Percentiles rank a stretch among this genome's conserved stretches.
Conservation (phyloP, 1,140 invertebrate genomes). For the Papilio dardanus region DNA sequence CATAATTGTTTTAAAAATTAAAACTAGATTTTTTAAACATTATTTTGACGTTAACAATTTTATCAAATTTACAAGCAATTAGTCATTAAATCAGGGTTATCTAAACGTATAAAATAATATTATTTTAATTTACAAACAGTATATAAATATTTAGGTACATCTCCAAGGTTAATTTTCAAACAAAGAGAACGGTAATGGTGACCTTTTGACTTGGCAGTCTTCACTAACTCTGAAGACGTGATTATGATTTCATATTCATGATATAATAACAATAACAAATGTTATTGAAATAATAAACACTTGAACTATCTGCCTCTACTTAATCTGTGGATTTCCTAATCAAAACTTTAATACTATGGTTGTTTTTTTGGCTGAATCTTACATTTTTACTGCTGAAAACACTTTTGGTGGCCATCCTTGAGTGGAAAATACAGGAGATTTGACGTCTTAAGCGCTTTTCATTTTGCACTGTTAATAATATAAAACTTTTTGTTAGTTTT, state of each 20-base stretch:
- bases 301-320: neutral
- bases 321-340: neutral
- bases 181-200: neutral
- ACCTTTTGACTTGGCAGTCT: neutral
- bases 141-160: neutral
- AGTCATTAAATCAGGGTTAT: neutral
- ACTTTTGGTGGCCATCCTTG: too few relatives aligned
- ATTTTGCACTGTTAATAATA: too few relatives aligned
- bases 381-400: too few relatives aligned
- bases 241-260: neutral
- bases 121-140: neutral
- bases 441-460: too few relatives aligned
- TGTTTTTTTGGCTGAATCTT: too few relatives aligned
- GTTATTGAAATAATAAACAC: neutral
- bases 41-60: neutral
- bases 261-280: neutral
- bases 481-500: too few relatives aligned
- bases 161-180: neutral
- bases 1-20: neutral
- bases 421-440: neutral
- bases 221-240: neutral
- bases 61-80: neutral
- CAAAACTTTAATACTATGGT: neutral
- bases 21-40: neutral
- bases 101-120: neutral